These are phyloP conservation scores for Sceliomorpha sp. DNA, from an alignment of 2,888 invertebrate species.

Conservation along the genomic window DNA sequence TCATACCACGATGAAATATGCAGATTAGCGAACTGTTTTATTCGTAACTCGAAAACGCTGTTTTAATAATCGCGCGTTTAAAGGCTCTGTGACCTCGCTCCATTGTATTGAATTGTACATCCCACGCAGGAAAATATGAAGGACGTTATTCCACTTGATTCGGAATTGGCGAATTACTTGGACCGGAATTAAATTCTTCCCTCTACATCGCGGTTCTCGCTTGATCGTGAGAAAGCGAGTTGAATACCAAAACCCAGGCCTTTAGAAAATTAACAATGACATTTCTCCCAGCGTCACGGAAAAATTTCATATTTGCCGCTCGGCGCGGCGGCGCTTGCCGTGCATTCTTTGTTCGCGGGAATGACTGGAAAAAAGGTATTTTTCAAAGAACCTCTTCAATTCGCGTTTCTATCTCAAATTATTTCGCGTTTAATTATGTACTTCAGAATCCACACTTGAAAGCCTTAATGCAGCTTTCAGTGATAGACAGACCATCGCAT, in stretches of 20 bases:
- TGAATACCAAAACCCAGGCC: slow-evolving; percentile 9
- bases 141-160: slow-evolving; percentile 46
- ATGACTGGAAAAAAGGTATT: slow-evolving; percentile 7
- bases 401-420: background rate
- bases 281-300: slow-evolving; percentile 9
- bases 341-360: slow-evolving; percentile 9
- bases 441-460: background rate
- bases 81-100: background rate
- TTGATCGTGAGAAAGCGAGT: slow-evolving; percentile 9
- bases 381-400: slow-evolving; percentile 6
- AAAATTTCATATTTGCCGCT: slow-evolving; percentile 13
- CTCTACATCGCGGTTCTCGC: slow-evolving; percentile 20
- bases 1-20: too few relatives aligned
- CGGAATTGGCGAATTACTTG: slow-evolving; percentile 51
- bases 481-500: background rate
- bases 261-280: slow-evolving; percentile 19
- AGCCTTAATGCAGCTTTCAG: slow-evolving; percentile 1
- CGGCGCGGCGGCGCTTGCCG: slow-evolving; percentile 1
- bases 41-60: too few relatives aligned
- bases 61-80: background rate
- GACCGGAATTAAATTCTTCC: slow-evolving; percentile 50
- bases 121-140: slow-evolving; percentile 15
- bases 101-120: too few relatives aligned
- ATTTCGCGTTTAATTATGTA: slow-evolving; percentile 10
- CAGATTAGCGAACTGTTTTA: too few relatives aligned